Base-by-base conservation (phyloP, 2,888 invertebrate genomes). In the Epistrophella euchroma region DNA sequence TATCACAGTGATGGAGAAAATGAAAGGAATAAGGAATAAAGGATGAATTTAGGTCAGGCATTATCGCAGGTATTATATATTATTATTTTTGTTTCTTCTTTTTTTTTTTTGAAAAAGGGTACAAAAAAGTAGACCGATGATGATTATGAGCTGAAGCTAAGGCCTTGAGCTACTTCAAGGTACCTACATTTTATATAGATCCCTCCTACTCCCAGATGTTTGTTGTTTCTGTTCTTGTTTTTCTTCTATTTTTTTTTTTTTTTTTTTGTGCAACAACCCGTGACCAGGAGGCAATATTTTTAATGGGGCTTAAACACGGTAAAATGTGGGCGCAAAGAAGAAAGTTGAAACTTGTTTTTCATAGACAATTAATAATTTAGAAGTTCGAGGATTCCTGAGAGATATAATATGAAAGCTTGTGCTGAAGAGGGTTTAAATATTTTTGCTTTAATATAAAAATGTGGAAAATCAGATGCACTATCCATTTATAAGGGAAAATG, bases 281-380 rank as follows among this genome's bases (percentile, higher is more conserved):
- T 86, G 86, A 82, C 86, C 86, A 86, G 82, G 66, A 82, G 86
- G 82, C 64, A 82, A 74, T 78, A 82, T 82, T 71, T 77, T 86
- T 81, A 86, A 86, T 82, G 78, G 77, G 78, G 45, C 15, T 86
- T 82, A 86, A 86, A 64, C 77, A 86, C 77, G 77, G 80, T 86
- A 66, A 81, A 81, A 86, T 70, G 81, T 86, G 82, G 82, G 86
- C 32, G 74, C 71, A 77, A 74, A 43, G 74, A 71, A 32, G 52
- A 74, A 52, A 50, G 58, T 35, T 73, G 56, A 74, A 81, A 81
- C 81, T 86, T 77, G 56, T 76, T 86, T 50, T 64, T 64, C 32
- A 32, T 50, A 66, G 50, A 66, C 47, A 50, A 66, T 66, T 35
- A 50, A 50, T 66, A 66, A 50, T 17, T 22, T 25, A 66, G 22